Evolutionary conservation across 2,797 vertebrate species (phyloP).

Genomic region (Hapalemur alaotrensis): DNA sequence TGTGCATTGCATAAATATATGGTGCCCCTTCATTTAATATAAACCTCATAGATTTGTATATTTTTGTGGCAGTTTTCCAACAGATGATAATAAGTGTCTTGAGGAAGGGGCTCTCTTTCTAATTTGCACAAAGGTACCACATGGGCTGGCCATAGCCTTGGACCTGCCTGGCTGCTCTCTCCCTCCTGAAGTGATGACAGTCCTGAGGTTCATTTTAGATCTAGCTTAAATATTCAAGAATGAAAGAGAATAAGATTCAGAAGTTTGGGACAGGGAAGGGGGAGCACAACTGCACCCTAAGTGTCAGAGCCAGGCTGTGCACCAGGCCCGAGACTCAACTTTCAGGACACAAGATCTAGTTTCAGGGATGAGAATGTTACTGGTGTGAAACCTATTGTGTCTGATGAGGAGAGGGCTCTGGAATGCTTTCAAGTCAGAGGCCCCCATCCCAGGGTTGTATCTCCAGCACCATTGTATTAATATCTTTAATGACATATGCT

Average conservation of each 20-base stretch:
- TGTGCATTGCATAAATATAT: neutral
- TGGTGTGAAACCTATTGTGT: accelerated
- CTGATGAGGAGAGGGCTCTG: neutral
- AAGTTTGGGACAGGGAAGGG: neutral
- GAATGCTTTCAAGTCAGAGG: too few species aligned
- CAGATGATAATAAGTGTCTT: neutral
- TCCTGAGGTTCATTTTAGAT: neutral
- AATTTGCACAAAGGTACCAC: neutral
- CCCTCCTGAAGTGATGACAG: neutral
- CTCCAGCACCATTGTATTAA: neutral
- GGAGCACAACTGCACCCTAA: neutral
- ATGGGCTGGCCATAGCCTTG: neutral
- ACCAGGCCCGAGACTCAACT: neutral
- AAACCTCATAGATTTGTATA: neutral
- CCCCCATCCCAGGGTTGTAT: neutral
- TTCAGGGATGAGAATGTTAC: neutral
- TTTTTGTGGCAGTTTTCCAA: neutral
- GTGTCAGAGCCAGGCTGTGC: neutral
- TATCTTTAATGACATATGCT: neutral
- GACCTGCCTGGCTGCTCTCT: neutral
- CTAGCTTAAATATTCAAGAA: neutral
- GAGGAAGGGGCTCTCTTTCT: neutral
- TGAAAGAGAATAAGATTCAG: neutral
- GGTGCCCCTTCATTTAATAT: neutral
- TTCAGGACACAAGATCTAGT: neutral